These are phyloP conservation scores for Caradrina kadenii DNA, from an alignment of 2,888 invertebrate genomes.

Conservation along the genomic window DNA sequence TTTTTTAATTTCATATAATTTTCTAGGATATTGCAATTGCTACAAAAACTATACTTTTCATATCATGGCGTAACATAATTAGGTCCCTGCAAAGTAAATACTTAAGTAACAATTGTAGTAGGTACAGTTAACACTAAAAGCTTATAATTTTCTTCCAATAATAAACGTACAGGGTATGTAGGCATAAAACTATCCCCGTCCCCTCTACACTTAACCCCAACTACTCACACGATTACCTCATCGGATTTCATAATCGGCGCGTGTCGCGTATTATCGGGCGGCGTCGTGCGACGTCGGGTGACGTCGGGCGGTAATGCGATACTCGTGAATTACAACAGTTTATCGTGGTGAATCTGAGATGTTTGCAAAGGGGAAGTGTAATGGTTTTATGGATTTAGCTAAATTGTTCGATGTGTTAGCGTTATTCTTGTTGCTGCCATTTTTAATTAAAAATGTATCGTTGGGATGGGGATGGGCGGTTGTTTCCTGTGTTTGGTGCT, in stretches of 20 bases:
- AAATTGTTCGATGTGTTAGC: constrained; percentile 74
- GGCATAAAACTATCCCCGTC: constrained; percentile 46
- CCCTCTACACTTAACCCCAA: constrained; percentile 62
- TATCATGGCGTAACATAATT: no score
- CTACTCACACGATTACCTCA: constrained; percentile 72
- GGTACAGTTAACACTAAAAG: no score
- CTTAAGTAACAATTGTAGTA: no score
- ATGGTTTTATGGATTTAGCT: constrained; percentile 83
- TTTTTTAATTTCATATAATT: no score
- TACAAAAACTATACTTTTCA: no score
- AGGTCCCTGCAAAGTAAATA: no score
- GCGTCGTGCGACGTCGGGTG: constrained; percentile 64
- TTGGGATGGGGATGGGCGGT: constrained; percentile 16
- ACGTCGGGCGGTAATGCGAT: constrained; percentile 76
- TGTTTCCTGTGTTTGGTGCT: constrained; percentile 24
- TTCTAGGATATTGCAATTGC: no score
- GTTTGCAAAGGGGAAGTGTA: constrained; percentile 70
- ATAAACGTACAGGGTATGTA: neutral
- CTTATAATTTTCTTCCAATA: neutral
- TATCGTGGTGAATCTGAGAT: constrained; percentile 79
- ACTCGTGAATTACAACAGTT: constrained; percentile 88
- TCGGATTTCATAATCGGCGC: constrained; percentile 86
- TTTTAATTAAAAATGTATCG: constrained; percentile 64
- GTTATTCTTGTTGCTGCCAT: constrained; percentile 68
- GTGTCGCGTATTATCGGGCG: constrained; percentile 87